These are phyloP conservation scores for Cinclus mexicanus DNA, from an alignment of 2,113 vertebrate genomes.

Conservation along the genomic window DNA sequence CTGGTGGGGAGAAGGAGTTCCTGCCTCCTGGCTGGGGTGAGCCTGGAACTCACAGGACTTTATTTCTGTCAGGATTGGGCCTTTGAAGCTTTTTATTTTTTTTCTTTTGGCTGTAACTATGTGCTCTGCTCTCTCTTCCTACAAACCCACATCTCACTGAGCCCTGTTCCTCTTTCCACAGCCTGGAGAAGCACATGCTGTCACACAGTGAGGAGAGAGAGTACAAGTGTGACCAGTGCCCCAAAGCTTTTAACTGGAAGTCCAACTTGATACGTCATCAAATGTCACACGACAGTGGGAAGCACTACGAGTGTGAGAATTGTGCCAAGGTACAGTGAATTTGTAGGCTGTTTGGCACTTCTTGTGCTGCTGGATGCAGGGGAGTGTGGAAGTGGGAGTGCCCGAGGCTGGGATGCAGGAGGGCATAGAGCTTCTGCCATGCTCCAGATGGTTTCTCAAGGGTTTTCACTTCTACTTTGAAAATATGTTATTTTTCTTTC, in stretches of 20 bases:
- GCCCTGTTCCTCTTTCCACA: constrained; percentile 70
- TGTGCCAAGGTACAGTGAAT: constrained; percentile 90
- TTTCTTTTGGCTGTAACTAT: neutral
- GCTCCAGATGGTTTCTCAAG: neutral
- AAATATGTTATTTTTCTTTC: neutral
- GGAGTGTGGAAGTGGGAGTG: constrained; percentile 5
- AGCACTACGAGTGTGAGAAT: constrained; percentile 87
- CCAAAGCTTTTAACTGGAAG: constrained; percentile 88
- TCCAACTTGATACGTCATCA: constrained; percentile 87
- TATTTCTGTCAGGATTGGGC: neutral
- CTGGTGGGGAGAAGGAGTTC: neutral
- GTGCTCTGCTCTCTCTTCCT: neutral
- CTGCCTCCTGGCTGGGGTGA: neutral
- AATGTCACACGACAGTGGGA: constrained; percentile 85
- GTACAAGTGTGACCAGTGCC: constrained; percentile 93
- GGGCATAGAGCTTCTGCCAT: accelerated
- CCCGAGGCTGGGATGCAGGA: neutral
- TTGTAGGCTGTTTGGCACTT: constrained; percentile 67
- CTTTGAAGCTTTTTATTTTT: neutral
- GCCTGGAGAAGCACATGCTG: constrained; percentile 93
- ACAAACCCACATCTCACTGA: neutral
- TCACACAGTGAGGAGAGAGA: constrained; percentile 94
- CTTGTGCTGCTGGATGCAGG: neutral
- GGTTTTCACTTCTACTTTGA: neutral
- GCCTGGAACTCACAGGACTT: neutral